phyloP scores from a whole-genome alignment of 2,888 invertebrate species.

The Aporophyla lueneburgensis region DNA sequence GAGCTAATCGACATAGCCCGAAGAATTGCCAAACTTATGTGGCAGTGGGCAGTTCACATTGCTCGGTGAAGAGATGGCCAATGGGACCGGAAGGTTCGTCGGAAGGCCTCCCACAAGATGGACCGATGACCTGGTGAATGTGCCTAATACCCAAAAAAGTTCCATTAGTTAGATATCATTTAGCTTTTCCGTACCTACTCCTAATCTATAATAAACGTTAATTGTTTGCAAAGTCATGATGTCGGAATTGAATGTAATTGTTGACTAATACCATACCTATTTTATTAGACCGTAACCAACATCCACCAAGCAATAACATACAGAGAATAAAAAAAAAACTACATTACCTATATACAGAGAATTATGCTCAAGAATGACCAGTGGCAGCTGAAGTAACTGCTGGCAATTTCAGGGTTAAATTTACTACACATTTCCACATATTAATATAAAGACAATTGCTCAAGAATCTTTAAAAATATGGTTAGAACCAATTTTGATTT shows the following conservation, averaged over 20 bases:
- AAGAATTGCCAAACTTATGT: no score
- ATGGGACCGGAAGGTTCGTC: no score
- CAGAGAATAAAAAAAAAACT: background rate
- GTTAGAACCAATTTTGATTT: no score
- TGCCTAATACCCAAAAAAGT: background rate
- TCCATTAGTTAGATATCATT: background rate
- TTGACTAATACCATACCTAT: background rate
- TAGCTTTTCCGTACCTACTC: background rate
- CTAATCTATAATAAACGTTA: background rate
- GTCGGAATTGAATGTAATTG: background rate
- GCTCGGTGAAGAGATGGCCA: no score
- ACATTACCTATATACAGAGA: background rate
- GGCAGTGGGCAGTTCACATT: no score
- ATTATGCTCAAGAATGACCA: background rate
- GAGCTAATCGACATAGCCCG: no score
- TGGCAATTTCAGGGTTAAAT: no score
- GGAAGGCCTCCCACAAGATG: no score
- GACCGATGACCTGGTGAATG: no score
- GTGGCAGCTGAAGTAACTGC: background rate
- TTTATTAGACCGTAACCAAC: background rate
- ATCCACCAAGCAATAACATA: background rate
- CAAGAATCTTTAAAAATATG: no score
- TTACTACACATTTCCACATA: no score
- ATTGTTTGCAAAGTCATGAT: background rate
- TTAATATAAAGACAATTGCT: no score